Evolutionary conservation across 2,113 vertebrate species (phyloP).

Genomic region (Arvicanthis niloticus): DNA sequence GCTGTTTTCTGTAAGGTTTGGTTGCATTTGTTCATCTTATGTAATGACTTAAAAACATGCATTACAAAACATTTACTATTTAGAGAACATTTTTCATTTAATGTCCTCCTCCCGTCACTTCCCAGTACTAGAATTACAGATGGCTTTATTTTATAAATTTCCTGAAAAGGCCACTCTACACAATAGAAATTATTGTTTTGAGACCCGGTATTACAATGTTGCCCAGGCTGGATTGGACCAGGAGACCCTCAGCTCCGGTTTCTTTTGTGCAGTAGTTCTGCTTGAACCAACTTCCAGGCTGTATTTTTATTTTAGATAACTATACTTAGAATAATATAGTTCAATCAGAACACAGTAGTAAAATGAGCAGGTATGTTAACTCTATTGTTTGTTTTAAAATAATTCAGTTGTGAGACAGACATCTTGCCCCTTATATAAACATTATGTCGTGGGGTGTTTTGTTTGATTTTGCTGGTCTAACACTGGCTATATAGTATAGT

Average conservation of each 20-base stretch:
- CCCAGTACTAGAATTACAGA: not conserved
- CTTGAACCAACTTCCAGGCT: not conserved
- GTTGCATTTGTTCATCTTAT: not conserved
- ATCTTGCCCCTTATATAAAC: not conserved
- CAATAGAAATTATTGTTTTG: not conserved
- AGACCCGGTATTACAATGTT: not conserved
- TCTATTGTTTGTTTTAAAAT: slow-evolving; percentile 35
- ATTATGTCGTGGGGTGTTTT: not conserved
- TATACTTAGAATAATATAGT: slow-evolving; percentile 28
- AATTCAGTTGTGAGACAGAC: slow-evolving; percentile 5
- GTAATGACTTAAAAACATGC: slow-evolving; percentile 20
- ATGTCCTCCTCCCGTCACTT: not conserved
- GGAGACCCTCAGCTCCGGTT: not conserved
- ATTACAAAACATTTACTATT: slow-evolving; percentile 28
- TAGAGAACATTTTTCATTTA: slow-evolving; percentile 40
- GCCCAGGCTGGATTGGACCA: not conserved
- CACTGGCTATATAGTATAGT: not conserved
- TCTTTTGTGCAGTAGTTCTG: not conserved
- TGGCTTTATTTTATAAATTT: not conserved
- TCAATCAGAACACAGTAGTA: not conserved
- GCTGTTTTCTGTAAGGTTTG: slow-evolving; percentile 19
- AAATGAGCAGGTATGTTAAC: slow-evolving; percentile 31
- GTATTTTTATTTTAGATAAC: slow-evolving; percentile 36
- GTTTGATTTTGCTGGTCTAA: not conserved
- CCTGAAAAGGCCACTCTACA: not conserved